Percentiles rank a stretch among this genome's conserved stretches.
phyloP scores from a whole-genome alignment of 2,797 vertebrate genomes.

The Neostethus bicornis region DNA sequence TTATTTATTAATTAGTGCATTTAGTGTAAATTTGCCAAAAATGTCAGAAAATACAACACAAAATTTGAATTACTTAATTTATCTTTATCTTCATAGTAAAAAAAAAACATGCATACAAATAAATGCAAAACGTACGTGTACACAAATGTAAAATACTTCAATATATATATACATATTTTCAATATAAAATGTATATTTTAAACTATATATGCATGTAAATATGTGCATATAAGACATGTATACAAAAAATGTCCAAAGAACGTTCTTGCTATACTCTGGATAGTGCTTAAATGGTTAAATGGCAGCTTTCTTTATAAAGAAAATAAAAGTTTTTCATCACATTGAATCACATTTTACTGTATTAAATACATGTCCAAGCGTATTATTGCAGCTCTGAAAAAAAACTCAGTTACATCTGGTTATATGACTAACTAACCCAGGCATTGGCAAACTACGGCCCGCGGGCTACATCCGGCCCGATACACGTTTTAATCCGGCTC shows the following conservation, averaged over 20 bases:
- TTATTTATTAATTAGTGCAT: neutral
- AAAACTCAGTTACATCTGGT: neutral
- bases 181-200: too few relatives aligned
- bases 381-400: neutral
- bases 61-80: neutral
- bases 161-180: neutral
- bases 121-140: constrained; percentile 5
- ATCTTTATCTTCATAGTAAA: neutral
- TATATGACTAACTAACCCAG: neutral
- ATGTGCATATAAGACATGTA: neutral
- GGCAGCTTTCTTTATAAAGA: constrained; percentile 1
- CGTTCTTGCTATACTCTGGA: constrained; percentile 2
- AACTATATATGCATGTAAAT: constrained; percentile 3
- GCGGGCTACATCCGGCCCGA: too few relatives aligned
- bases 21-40: constrained; percentile 1
- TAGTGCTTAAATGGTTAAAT: constrained; percentile 1
- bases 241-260: constrained; percentile 14
- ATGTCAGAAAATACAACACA: constrained; percentile 1
- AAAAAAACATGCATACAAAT: constrained; percentile 14
- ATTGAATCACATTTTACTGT: neutral
- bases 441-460: too few relatives aligned
- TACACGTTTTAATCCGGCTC: too few relatives aligned
- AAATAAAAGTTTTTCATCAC: neutral
- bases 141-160: neutral
- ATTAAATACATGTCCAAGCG: constrained; percentile 26